Evolutionary conservation across 1,140 invertebrate species (phyloP).

Genomic region (Papilio polytes): DNA sequence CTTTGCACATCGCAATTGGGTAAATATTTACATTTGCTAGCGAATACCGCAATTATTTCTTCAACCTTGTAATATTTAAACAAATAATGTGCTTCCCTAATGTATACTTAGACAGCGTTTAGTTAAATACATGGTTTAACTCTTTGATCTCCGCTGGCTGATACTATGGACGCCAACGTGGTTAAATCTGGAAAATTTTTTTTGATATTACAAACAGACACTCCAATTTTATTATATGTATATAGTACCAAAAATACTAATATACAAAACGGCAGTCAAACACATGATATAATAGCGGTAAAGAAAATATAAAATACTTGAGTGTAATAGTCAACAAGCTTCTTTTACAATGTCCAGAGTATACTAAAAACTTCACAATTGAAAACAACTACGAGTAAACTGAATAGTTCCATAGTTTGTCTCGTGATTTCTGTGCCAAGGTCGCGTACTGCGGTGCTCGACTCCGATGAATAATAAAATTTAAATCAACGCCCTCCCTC

Average conservation of each 20-base stretch:
- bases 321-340: not conserved
- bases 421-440: slow-evolving; percentile 40
- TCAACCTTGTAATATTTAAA: too few relatives aligned
- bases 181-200: too few relatives aligned
- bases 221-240: too few relatives aligned
- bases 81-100: too few relatives aligned
- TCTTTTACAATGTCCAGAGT: not conserved
- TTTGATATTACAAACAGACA: too few relatives aligned
- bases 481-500: slow-evolving; percentile 33
- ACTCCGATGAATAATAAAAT: slow-evolving; percentile 44
- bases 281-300: not conserved
- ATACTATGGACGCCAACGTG: too few relatives aligned
- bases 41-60: too few relatives aligned
- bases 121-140: too few relatives aligned
- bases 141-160: too few relatives aligned
- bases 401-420: slow-evolving; percentile 25
- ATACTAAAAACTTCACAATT: slow-evolving; percentile 11
- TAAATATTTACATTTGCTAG: not conserved
- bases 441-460: slow-evolving; percentile 39
- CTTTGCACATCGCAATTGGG: not conserved
- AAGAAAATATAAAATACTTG: not conserved
- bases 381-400: not conserved
- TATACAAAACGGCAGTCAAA: too few relatives aligned
- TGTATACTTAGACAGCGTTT: too few relatives aligned
- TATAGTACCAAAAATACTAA: too few relatives aligned